These are phyloP conservation scores for Drosophila antonietae DNA, from an alignment of 2,888 invertebrate species.

Conservation along the genomic window DNA sequence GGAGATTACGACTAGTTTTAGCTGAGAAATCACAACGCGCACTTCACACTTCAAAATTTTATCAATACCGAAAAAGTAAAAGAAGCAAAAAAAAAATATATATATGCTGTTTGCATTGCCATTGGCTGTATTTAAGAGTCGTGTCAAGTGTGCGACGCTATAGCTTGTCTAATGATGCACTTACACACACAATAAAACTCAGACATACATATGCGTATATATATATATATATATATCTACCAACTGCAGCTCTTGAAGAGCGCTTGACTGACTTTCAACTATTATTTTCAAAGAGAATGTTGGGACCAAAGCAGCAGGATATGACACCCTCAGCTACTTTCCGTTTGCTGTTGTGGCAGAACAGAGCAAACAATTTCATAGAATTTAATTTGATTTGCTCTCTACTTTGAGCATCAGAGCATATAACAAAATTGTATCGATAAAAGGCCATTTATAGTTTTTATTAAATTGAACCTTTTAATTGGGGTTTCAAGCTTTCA, in stretches of 20 bases:
- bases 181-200: conserved; percentile 46
- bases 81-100: neutral
- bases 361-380: conserved; percentile 23
- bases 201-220: conserved; percentile 13
- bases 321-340: conserved; percentile 3
- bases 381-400: conserved; percentile 37
- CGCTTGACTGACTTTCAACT: conserved; percentile 17
- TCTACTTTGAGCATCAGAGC: conserved; percentile 1
- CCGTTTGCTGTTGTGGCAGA: conserved; percentile 13
- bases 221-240: neutral
- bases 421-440: conserved; percentile 7
- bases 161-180: conserved; percentile 65
- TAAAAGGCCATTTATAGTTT: conserved; percentile 12
- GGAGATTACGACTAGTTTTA: conserved; percentile 25
- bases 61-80: conserved; percentile 14
- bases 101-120: conserved; percentile 32
- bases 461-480: neutral
- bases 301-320: conserved; percentile 8
- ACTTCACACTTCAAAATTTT: conserved; percentile 38
- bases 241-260: conserved; percentile 29
- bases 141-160: conserved; percentile 66
- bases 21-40: conserved; percentile 19
- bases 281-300: conserved; percentile 33
- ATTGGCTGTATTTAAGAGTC: conserved; percentile 42
- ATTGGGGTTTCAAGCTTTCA: neutral